Percentiles rank a stretch among this genome's conserved stretches.
These are phyloP conservation scores for Opisthograptis luteolata DNA, from an alignment of 2,888 invertebrate genomes.

Conservation along the genomic window DNA sequence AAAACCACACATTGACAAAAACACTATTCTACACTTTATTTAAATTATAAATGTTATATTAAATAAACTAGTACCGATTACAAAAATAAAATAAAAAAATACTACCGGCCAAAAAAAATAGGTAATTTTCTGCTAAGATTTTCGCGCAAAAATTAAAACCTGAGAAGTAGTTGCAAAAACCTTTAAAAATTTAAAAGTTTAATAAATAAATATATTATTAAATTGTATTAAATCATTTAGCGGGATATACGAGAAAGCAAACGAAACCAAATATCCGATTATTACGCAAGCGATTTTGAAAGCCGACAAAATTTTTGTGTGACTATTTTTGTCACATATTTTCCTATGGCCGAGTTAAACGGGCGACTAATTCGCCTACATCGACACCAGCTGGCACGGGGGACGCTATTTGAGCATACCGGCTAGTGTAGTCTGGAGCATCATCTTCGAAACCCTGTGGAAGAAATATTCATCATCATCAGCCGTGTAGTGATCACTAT, in stretches of 20 bases:
- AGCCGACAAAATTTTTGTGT: constrained; percentile 5
- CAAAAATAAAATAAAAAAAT: constrained; percentile 26
- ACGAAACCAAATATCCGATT: constrained; percentile 3
- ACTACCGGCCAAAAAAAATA: constrained; percentile 17
- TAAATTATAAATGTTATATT: constrained; percentile 2
- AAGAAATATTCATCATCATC: no score
- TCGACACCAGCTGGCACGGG: constrained; percentile 59
- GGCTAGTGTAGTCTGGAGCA: constrained; percentile 52
- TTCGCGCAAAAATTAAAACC: no score
- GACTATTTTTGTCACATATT: not conserved
- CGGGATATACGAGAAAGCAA: constrained; percentile 35
- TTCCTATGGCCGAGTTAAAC: constrained; percentile 33
- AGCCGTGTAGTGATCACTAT: no score
- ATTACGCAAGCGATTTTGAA: not conserved
- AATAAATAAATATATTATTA: not conserved
- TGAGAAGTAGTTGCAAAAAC: not conserved
- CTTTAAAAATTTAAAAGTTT: no score
- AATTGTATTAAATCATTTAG: constrained; percentile 37
- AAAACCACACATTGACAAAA: constrained; percentile 39
- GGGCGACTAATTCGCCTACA: constrained; percentile 51
- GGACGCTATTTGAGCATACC: constrained; percentile 65
- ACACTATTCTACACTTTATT: constrained; percentile 39
- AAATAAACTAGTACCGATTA: constrained; percentile 6
- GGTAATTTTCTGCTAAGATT: not conserved
- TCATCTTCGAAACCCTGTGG: constrained; percentile 41